These are phyloP conservation scores for Pangasius larnaudii DNA, from an alignment of 2,797 vertebrate species.

Conservation along the genomic window DNA sequence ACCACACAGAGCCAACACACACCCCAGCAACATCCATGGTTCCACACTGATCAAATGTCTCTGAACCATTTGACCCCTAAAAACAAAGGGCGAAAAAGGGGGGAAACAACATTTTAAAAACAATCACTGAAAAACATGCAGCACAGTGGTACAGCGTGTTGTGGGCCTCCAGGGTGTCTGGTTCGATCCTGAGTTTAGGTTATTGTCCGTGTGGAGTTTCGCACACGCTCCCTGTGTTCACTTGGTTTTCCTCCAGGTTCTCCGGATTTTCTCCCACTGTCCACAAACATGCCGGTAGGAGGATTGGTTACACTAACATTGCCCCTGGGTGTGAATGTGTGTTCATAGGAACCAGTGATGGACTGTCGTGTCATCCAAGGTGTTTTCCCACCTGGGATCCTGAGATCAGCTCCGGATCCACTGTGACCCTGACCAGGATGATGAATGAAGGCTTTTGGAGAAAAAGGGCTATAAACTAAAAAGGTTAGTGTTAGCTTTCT, in stretches of 20 bases:
- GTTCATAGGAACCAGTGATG: not conserved
- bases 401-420: not conserved
- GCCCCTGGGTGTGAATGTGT: not conserved
- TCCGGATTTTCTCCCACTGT: not conserved
- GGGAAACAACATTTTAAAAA: not conserved
- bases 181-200: not conserved
- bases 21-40: constrained; percentile 53
- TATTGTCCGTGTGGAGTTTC: no score
- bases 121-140: not conserved
- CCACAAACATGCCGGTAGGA: not conserved
- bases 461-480: not conserved
- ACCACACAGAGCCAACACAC: constrained; percentile 58
- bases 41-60: not conserved
- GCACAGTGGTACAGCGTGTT: not conserved
- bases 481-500: not conserved
- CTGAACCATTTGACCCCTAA: constrained; percentile 32
- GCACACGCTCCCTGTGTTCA: not conserved
- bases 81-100: not conserved
- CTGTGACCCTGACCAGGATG: not conserved
- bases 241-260: not conserved
- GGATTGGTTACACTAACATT: not conserved
- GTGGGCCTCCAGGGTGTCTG: not conserved
- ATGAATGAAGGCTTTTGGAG: not conserved
- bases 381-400: not conserved
- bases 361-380: not conserved